Conservation (phyloP, 2,113 vertebrate genomes). For the Boulengeromyrus knoepffleri region DNA sequence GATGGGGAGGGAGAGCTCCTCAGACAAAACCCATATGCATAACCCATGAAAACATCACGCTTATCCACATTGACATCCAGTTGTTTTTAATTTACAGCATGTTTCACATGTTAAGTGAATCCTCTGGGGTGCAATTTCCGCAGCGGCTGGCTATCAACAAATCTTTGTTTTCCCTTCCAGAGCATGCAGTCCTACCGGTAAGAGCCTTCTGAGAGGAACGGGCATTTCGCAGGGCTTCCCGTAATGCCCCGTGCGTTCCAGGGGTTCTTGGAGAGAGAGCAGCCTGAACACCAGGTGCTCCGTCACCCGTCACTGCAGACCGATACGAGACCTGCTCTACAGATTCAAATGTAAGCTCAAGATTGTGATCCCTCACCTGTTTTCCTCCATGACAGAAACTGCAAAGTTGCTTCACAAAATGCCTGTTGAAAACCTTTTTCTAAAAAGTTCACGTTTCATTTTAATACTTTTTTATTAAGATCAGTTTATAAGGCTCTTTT, state of each 20-base stretch:
- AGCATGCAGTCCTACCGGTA: conserved; percentile 45
- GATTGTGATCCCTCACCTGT: not conserved
- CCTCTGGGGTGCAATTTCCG: conserved; percentile 47
- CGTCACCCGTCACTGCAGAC: not conserved
- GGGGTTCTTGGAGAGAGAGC: not conserved
- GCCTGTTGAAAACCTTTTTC: not conserved
- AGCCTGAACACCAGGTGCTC: not conserved
- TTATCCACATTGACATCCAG: conserved; percentile 38
- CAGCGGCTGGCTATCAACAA: conserved; percentile 45
- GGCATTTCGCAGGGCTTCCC: conserved; percentile 53
- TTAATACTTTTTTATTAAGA: not conserved
- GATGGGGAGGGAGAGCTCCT: conserved; percentile 22
- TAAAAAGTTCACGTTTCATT: not conserved
- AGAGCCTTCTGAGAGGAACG: conserved; percentile 50
- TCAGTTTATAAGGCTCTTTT: not conserved
- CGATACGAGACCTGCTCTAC: not conserved
- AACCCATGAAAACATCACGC: conserved; percentile 35
- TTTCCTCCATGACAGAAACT: not conserved
- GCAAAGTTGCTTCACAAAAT: not conserved
- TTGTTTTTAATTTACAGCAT: conserved; percentile 50
- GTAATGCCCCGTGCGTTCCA: conserved; percentile 32
- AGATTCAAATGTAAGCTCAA: not conserved
- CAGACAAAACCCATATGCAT: conserved; percentile 38
- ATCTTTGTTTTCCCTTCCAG: conserved; percentile 46
- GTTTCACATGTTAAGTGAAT: conserved; percentile 47